Evolutionary conservation across 2,888 invertebrate species (phyloP).

Genomic region (Trissolcus brochymenae): DNA sequence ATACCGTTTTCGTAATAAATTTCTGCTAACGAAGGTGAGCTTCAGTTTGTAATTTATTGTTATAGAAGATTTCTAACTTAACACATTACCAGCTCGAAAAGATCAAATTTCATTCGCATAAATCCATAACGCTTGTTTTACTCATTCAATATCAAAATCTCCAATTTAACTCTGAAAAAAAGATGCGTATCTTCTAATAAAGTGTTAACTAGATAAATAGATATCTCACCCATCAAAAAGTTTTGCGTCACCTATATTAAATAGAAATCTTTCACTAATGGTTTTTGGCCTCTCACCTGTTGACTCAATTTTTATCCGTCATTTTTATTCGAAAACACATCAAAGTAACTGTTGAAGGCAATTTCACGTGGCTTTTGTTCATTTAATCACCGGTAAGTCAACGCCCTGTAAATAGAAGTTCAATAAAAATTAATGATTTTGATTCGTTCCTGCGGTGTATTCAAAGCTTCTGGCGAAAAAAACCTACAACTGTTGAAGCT

Average conservation of each 20-base stretch:
- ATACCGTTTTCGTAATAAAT: slow-evolving; percentile 32
- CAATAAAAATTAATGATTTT: slow-evolving; percentile 70
- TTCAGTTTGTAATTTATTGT: slow-evolving; percentile 38
- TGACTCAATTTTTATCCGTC: slow-evolving; percentile 38
- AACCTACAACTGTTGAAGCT: slow-evolving; percentile 27
- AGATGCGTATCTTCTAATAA: slow-evolving; percentile 52
- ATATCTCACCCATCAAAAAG: slow-evolving; percentile 17
- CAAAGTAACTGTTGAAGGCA: slow-evolving; percentile 29
- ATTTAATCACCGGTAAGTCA: slow-evolving; percentile 16
- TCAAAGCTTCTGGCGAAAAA: slow-evolving; percentile 28
- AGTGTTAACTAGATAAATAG: slow-evolving; percentile 54
- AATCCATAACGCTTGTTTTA: slow-evolving; percentile 37
- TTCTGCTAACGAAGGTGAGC: slow-evolving; percentile 20
- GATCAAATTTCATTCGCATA: slow-evolving; percentile 47
- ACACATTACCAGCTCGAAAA: slow-evolving; percentile 36
- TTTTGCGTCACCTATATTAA: slow-evolving; percentile 33
- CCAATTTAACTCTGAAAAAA: slow-evolving; percentile 26
- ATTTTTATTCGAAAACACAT: slow-evolving; percentile 18
- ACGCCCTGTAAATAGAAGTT: slow-evolving; percentile 27
- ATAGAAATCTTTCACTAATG: slow-evolving; percentile 19
- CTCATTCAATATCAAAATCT: slow-evolving; percentile 37
- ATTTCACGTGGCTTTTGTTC: slow-evolving; percentile 20
- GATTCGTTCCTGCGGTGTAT: slow-evolving; percentile 59
- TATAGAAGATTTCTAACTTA: slow-evolving; percentile 32
- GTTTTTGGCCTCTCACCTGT: slow-evolving; percentile 31